These are phyloP conservation scores for Ypsolopha sequella DNA, from an alignment of 2,888 invertebrate species.

Conservation along the genomic window DNA sequence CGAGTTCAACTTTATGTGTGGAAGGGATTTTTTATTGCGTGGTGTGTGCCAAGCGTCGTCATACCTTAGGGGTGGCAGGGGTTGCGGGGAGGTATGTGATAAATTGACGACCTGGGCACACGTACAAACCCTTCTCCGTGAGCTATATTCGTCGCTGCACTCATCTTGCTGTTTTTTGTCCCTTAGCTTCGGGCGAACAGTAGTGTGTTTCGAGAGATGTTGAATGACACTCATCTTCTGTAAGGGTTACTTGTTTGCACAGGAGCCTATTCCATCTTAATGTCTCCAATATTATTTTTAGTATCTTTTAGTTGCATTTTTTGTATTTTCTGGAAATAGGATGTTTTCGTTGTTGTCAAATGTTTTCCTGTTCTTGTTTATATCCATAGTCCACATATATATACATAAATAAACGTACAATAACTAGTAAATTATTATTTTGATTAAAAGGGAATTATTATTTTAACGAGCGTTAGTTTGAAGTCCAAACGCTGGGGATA, in stretches of 20 bases:
- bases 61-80: constrained; percentile 17
- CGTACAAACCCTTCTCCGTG: constrained; percentile 24
- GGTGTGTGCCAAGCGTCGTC: constrained; percentile 39
- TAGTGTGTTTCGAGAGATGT: neutral
- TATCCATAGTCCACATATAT: no score
- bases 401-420: no score
- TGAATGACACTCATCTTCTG: constrained; percentile 4
- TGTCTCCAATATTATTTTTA: no score
- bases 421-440: no score
- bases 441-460: no score
- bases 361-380: no score
- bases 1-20: constrained; percentile 61
- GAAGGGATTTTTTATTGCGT: constrained; percentile 62
- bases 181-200: neutral
- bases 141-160: constrained; percentile 13
- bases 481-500: no score
- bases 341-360: no score
- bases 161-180: constrained; percentile 1
- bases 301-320: no score
- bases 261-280: neutral
- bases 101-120: constrained; percentile 25
- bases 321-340: no score
- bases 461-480: no score
- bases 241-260: constrained; percentile 2
- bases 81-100: constrained; percentile 4